Percentiles rank a stretch among this genome's conserved stretches.
Evolutionary conservation across 2,888 invertebrate genomes (phyloP).

Genomic region (Drosophila austrosaltans): DNA sequence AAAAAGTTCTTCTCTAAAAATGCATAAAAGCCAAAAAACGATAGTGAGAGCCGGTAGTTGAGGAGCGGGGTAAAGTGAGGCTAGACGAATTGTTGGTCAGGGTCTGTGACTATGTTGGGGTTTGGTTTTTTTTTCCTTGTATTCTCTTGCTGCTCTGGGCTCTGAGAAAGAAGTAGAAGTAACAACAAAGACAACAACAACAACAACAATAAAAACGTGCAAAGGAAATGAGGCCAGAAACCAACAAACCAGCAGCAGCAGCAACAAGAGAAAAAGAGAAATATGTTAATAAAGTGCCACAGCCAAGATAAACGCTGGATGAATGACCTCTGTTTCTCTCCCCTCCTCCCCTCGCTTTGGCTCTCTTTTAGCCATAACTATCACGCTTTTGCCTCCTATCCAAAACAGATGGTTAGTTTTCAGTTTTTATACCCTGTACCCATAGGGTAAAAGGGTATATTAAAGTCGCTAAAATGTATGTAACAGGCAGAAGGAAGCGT

Average conservation of each 20-base stretch:
- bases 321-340: conserved; percentile 63
- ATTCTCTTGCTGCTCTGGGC: conserved; percentile 14
- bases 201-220: conserved; percentile 31
- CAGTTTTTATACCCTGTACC: too few relatives aligned
- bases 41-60: conserved; percentile 13
- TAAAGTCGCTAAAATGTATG: too few relatives aligned
- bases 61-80: background rate
- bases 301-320: conserved; percentile 70
- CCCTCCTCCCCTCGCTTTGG: background rate
- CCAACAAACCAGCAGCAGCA: conserved; percentile 24
- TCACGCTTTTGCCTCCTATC: background rate
- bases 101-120: conserved; percentile 17
- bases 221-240: conserved; percentile 60
- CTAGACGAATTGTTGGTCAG: conserved; percentile 38
- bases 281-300: conserved; percentile 72
- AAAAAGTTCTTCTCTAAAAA: conserved; percentile 29
- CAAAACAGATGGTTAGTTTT: conserved; percentile 16
- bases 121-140: conserved; percentile 12
- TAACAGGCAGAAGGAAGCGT: too few relatives aligned
- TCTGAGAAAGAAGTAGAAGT: background rate
- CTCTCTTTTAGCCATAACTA: background rate
- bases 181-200: background rate
- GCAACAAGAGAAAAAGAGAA: conserved; percentile 41
- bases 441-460: too few relatives aligned
- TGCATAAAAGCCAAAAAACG: conserved; percentile 63